phyloP scores from a whole-genome alignment of 2,113 vertebrate species.

The Oncorhynchus keta region DNA sequence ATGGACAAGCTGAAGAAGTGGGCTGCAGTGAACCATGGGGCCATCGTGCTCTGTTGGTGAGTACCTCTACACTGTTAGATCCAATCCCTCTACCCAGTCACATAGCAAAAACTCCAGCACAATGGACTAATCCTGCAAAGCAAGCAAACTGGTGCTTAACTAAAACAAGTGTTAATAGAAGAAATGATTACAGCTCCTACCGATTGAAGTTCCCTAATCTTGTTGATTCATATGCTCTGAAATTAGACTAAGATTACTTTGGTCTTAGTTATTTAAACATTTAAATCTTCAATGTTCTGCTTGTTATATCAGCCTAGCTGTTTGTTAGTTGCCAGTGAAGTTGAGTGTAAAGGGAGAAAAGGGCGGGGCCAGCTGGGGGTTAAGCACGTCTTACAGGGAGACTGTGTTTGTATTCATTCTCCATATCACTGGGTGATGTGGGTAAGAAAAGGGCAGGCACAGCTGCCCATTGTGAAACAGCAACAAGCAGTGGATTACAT shows the following conservation, averaged over 20 bases:
- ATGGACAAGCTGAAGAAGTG: slow-evolving; percentile 84
- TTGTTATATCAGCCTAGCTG: slow-evolving; percentile 13
- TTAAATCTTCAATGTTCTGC: slow-evolving; percentile 4
- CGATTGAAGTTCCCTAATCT: no score
- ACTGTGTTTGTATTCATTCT: background rate
- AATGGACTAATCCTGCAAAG: no score
- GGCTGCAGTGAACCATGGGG: slow-evolving; percentile 87
- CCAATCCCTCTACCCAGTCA: background rate
- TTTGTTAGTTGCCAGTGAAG: background rate
- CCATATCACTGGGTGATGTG: background rate
- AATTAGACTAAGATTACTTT: background rate
- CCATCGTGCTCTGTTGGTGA: slow-evolving; percentile 91
- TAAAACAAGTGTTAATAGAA: no score
- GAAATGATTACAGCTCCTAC: background rate
- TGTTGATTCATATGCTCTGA: background rate
- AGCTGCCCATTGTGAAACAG: slow-evolving; percentile 9
- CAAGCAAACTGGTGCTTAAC: no score
- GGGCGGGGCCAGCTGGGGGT: background rate
- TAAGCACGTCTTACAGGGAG: background rate
- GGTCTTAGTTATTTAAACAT: background rate
- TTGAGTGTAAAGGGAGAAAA: slow-evolving; percentile 23
- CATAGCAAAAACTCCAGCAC: no score
- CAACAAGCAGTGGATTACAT: slow-evolving; percentile 9
- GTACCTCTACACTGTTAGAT: slow-evolving; percentile 30
- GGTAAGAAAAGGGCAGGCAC: slow-evolving; percentile 11